Evolutionary conservation across 2,113 vertebrate genomes (phyloP).

Genomic region (Scatophagus argus): DNA sequence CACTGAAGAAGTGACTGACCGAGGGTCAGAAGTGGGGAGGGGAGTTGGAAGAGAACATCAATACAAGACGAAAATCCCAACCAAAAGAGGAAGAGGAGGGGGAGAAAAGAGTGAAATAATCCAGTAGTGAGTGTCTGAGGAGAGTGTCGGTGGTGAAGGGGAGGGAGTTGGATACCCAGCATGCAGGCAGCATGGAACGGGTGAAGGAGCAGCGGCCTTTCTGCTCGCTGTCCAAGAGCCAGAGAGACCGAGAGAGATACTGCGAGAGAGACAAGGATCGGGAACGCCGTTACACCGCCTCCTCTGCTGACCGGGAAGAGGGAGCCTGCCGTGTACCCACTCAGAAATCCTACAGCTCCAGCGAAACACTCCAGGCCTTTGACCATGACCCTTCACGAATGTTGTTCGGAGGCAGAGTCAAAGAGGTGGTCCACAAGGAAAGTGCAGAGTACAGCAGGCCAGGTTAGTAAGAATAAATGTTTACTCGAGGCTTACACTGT

Average conservation of each 20-base stretch:
- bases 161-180: constrained; percentile 85
- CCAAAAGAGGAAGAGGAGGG: constrained; percentile 22
- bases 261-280: constrained; percentile 70
- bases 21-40: constrained; percentile 50
- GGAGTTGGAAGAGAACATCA: constrained; percentile 12
- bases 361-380: constrained; percentile 96
- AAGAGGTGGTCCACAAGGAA: constrained; percentile 94
- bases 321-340: constrained; percentile 91
- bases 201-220: constrained; percentile 98
- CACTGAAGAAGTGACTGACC: constrained; percentile 65
- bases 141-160: constrained; percentile 72
- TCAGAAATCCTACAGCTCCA: constrained; percentile 98
- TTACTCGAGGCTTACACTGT: neutral
- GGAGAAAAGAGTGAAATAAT: constrained; percentile 52
- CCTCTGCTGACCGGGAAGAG: constrained; percentile 90
- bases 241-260: constrained; percentile 85
- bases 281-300: constrained; percentile 90
- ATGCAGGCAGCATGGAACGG: constrained; percentile 97
- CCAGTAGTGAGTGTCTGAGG: constrained; percentile 57
- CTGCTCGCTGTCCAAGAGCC: constrained; percentile 97
- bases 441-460: constrained; percentile 90
- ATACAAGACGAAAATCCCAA: constrained; percentile 34
- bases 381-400: constrained; percentile 95
- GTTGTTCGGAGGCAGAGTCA: constrained; percentile 93
- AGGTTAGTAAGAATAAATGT: constrained; percentile 84